phyloP scores from a whole-genome alignment of 2,113 vertebrate species.

The Phainopepla nitens region DNA sequence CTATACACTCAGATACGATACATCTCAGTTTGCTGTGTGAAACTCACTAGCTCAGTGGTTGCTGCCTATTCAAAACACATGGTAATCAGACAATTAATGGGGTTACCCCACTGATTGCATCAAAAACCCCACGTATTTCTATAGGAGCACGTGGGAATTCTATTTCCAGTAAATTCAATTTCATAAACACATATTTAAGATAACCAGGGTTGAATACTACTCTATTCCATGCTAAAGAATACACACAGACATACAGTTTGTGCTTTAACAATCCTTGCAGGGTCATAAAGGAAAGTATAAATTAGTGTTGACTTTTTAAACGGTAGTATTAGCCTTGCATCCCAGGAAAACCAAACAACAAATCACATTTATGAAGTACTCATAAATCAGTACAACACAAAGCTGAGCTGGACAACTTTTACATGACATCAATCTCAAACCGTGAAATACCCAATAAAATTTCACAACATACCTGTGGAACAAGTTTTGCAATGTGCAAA shows the following conservation, averaged over 20 bases:
- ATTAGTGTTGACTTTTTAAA: neutral
- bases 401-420: slow-evolving; percentile 1
- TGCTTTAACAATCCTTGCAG: neutral
- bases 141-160: neutral
- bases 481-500: slow-evolving; percentile 58
- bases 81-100: neutral
- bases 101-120: neutral
- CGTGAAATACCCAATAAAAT: slow-evolving; percentile 53
- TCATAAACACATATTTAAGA: neutral
- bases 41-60: neutral
- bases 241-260: neutral
- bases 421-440: slow-evolving; percentile 44
- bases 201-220: neutral
- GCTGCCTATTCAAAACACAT: neutral
- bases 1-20: neutral
- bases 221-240: neutral
- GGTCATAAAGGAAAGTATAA: neutral
- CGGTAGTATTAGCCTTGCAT: neutral
- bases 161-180: neutral
- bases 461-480: slow-evolving; percentile 60
- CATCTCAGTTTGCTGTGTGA: neutral
- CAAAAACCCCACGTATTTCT: neutral
- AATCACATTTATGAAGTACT: neutral
- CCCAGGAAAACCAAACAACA: slow-evolving; percentile 19
- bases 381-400: slow-evolving; percentile 38